A percentile compares a stretch with the other conserved stretches of the same genome.
Evolutionary conservation across 2,113 vertebrate species (phyloP).

Genomic region (Gasterosteus nipponicus): DNA sequence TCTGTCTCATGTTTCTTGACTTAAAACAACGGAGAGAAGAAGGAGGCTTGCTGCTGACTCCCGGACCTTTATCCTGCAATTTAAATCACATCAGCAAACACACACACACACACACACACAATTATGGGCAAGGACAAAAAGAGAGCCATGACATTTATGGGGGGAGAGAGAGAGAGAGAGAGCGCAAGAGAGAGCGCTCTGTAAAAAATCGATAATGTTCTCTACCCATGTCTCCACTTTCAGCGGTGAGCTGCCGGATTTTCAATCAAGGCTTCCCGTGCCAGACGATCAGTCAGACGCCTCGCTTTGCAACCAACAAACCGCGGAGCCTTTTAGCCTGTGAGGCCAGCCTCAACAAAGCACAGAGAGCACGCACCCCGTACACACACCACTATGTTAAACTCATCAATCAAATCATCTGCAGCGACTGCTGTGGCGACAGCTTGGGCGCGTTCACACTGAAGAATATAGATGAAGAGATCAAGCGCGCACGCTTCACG

Average conservation of each 20-base stretch:
- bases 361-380: neutral
- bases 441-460: slow-evolving; percentile 13
- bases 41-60: slow-evolving; percentile 27
- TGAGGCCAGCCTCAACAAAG: neutral
- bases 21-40: slow-evolving; percentile 41
- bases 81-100: slow-evolving; percentile 19
- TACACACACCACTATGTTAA: neutral
- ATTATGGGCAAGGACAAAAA: slow-evolving; percentile 12
- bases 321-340: neutral
- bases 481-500: slow-evolving; percentile 13
- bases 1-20: slow-evolving; percentile 34
- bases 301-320: slow-evolving; percentile 28
- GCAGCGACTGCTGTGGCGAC: slow-evolving; percentile 18
- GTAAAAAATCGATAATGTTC: slow-evolving; percentile 55
- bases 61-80: slow-evolving; percentile 21
- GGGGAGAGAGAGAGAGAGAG: slow-evolving; percentile 32
- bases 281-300: slow-evolving; percentile 29
- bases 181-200: slow-evolving; percentile 3
- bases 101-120: slow-evolving; percentile 11
- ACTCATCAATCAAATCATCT: slow-evolving; percentile 46
- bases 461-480: slow-evolving; percentile 15
- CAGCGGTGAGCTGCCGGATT: slow-evolving; percentile 18
- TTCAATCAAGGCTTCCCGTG: slow-evolving; percentile 45
- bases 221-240: slow-evolving; percentile 34
- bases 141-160: slow-evolving; percentile 44